Conservation (phyloP, 1,140 invertebrate genomes). For the Rhopalosiphum maidis region DNA sequence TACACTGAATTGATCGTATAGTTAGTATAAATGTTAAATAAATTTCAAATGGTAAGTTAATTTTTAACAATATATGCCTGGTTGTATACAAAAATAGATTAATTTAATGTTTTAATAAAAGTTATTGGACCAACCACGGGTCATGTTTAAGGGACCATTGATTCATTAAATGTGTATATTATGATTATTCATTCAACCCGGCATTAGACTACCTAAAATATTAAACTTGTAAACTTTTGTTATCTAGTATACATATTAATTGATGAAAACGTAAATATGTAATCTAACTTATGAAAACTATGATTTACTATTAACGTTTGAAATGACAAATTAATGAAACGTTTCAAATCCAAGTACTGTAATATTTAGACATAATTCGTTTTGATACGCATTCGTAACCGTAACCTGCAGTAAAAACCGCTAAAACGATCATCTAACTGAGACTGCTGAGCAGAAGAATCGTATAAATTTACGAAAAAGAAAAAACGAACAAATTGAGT, state of each 20-base stretch:
- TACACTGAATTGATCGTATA: neutral
- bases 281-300: neutral
- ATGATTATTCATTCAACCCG: too few species aligned
- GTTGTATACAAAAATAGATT: too few species aligned
- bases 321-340: conserved; percentile 29
- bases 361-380: neutral
- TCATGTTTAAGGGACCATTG: too few species aligned
- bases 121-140: too few species aligned
- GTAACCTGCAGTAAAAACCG: neutral
- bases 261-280: neutral
- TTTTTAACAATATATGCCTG: neutral
- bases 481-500: neutral
- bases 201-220: too few species aligned
- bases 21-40: neutral
- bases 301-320: neutral
- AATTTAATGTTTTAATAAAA: too few species aligned
- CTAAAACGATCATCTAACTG: neutral
- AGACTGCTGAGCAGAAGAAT: neutral
- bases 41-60: neutral
- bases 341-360: neutral
- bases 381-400: neutral
- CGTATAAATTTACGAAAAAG: neutral
- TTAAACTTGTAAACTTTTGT: too few species aligned
- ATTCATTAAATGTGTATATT: too few species aligned
- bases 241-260: neutral